Evolutionary conservation across 2,888 invertebrate genomes (phyloP).

Genomic region (Harpalus rufipes): DNA sequence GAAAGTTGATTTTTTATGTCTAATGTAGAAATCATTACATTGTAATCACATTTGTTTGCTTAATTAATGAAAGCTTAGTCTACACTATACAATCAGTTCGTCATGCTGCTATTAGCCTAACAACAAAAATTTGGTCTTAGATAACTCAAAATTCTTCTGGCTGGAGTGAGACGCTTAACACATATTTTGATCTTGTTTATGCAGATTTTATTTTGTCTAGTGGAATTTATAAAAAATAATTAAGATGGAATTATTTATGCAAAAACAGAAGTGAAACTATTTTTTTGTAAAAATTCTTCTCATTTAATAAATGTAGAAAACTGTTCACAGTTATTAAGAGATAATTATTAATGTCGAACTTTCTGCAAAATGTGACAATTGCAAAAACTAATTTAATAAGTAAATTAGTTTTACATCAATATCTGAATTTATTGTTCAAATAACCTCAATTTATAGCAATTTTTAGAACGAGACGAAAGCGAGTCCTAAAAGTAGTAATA

Average conservation of each 20-base stretch:
- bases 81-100: slow-evolving; percentile 36
- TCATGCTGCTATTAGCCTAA: slow-evolving; percentile 15
- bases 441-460: slow-evolving; percentile 6
- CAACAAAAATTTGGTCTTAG: background rate
- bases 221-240: background rate
- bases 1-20: slow-evolving; percentile 40
- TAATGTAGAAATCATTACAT: slow-evolving; percentile 35
- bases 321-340: too few species aligned
- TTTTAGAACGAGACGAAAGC: background rate
- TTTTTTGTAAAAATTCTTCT: slow-evolving; percentile 4
- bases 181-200: background rate
- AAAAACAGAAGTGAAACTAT: slow-evolving; percentile 5
- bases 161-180: background rate
- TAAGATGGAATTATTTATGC: too few species aligned
- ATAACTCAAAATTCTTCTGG: background rate
- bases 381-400: background rate
- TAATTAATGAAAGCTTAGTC: slow-evolving; percentile 49
- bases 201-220: background rate
- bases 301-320: background rate
- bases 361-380: slow-evolving; percentile 13
- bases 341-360: too few species aligned
- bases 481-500: too few species aligned
- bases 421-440: slow-evolving; percentile 8
- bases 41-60: slow-evolving; percentile 29
- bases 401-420: background rate